Conservation (phyloP, 2,113 vertebrate species). For the Syngnathus typhle region DNA sequence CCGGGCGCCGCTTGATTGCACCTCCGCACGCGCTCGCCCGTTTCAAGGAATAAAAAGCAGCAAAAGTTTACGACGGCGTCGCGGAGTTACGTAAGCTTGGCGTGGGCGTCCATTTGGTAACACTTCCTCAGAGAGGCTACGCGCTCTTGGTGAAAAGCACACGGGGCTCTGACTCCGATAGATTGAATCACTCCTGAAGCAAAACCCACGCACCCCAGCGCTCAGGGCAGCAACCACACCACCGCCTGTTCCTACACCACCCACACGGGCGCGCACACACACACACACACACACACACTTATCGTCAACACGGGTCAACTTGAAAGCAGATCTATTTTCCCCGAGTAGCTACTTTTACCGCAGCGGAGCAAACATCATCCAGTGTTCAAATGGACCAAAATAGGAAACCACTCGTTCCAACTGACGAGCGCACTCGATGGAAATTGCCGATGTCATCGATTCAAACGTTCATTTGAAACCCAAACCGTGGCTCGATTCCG, state of each 20-base stretch:
- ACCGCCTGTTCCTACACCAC: constrained; percentile 7
- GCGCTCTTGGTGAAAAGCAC: constrained; percentile 53
- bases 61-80: constrained; percentile 15
- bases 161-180: constrained; percentile 57
- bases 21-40: constrained; percentile 30
- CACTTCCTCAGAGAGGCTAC: constrained; percentile 66
- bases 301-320: not conserved
- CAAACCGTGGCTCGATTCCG: not conserved
- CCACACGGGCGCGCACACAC: not conserved
- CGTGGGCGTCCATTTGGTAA: constrained; percentile 73
- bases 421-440: not conserved
- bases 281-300: not conserved
- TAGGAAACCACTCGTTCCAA: not conserved
- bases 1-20: constrained; percentile 21
- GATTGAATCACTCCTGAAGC: constrained; percentile 65
- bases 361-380: not conserved
- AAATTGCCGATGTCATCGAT: not conserved
- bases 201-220: constrained; percentile 57
- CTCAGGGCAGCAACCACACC: not conserved
- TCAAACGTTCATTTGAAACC: not conserved
- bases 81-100: constrained; percentile 65
- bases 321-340: not conserved
- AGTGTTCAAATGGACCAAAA: not conserved
- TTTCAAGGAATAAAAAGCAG: constrained; percentile 18
- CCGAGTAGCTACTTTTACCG: not conserved